These are phyloP conservation scores for Zaprionus tsacasi DNA, from an alignment of 1,140 invertebrate species.

Conservation along the genomic window DNA sequence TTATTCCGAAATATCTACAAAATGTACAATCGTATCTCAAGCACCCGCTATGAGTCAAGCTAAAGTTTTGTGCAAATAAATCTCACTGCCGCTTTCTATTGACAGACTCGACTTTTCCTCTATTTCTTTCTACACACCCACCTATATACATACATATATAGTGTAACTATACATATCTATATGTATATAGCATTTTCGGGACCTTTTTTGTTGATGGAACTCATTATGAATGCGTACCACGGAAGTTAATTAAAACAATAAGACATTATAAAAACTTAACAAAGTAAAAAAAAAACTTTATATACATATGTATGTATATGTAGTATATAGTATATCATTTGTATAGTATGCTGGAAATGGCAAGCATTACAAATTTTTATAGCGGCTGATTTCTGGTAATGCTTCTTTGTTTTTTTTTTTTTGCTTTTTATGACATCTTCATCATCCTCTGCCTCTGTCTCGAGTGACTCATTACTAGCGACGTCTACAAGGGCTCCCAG, in stretches of 20 bases:
- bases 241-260: conserved; percentile 72
- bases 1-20: background rate
- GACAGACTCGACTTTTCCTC: conserved; percentile 30
- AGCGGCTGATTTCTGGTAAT: conserved; percentile 16
- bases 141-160: background rate
- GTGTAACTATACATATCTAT: background rate
- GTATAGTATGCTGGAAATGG: conserved; percentile 35
- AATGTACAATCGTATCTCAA: background rate
- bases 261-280: conserved; percentile 56
- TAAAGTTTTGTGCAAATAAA: conserved; percentile 25
- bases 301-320: conserved; percentile 24
- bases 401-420: conserved; percentile 6
- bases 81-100: conserved; percentile 39
- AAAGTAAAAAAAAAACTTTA: conserved; percentile 8
- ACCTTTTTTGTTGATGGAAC: conserved; percentile 41
- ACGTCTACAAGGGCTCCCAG: conserved; percentile 15
- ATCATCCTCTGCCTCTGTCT: background rate
- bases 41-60: conserved; percentile 23
- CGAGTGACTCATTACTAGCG: conserved; percentile 38
- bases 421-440: conserved; percentile 27
- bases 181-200: conserved; percentile 49
- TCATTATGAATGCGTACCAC: conserved; percentile 68
- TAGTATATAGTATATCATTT: background rate
- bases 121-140: conserved; percentile 20
- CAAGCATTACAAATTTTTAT: conserved; percentile 39